Evolutionary conservation across 2,888 invertebrate genomes (phyloP), one percentile per base, ranked within the genome.

Genomic region (Phaedon cochleariae): DNA sequence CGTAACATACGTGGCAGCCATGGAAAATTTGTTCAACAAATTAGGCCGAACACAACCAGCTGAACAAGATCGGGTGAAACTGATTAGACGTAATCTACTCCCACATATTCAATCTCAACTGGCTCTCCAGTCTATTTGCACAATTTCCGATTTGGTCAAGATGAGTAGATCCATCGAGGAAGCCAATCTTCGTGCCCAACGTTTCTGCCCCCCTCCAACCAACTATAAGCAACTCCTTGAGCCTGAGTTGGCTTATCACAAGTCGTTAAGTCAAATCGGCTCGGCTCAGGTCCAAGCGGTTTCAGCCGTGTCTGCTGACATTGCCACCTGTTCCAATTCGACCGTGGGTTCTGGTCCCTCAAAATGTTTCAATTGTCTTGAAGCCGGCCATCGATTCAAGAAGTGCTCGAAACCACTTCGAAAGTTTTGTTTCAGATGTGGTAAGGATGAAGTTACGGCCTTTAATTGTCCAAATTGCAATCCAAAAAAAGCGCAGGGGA

Each of bases 171-270:
- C 57, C 10, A 52, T 67, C 10, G 67, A 64, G 41, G 64, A 60
- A 18, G 60, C 58, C 10, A 15, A 55, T 5, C 12, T 31, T 7
- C 21, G 64, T 15, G 34, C 31, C 6, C 57, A 59, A 29, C 15
- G 21, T 0, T 64, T 67, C 26, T 22, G 18, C 6, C 60, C 64
- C 20, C 64, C 64, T 2, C 55, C 64, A 2, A 51, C 60, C 6
- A 48, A 46, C 17, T 49, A 48, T 18, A 26, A 17, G 15, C 48
- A 59, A 20, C 26, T 64, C 5, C 20, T 64, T n/a, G 64, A 64
- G 34, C 59, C 64, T 15, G 59, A 54, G n/a, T 53, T 64, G 29
- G 64, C 64, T 2, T 64, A 64, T 18, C 37, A 41, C 18, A 59
- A 53, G 29, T 52, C 58, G 3, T 10, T 9, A 10, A 37, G 12